Evolutionary conservation across 2,888 invertebrate species (phyloP).

Genomic region (Siphlonurus alternatus): DNA sequence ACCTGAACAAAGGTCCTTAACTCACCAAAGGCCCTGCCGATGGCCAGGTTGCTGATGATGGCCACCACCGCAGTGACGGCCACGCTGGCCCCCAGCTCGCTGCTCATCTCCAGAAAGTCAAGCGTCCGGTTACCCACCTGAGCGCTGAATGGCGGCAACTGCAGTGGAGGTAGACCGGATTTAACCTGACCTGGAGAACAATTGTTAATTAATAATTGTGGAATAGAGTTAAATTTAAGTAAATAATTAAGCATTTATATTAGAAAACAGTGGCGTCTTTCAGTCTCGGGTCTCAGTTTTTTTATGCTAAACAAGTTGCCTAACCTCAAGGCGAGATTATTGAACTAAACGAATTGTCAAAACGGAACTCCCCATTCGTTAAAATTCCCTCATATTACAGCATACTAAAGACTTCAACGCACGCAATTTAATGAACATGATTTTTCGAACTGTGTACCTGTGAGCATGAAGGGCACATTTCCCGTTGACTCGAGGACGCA

Average conservation of each 20-base stretch:
- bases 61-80: conserved; percentile 70
- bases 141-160: conserved; percentile 49
- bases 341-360: too few species aligned
- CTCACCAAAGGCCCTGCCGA: conserved; percentile 86
- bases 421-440: neutral
- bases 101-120: conserved; percentile 46
- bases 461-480: conserved; percentile 36
- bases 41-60: conserved; percentile 82
- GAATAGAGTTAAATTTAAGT: neutral
- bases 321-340: too few species aligned
- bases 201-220: neutral
- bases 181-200: conserved; percentile 35
- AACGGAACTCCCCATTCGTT: too few species aligned
- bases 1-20: too few species aligned
- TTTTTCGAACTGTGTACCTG: conserved; percentile 30
- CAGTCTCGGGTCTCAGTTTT: neutral
- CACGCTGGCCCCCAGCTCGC: conserved; percentile 57
- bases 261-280: too few species aligned
- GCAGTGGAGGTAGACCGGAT: conserved; percentile 49
- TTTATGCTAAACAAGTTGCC: too few species aligned
- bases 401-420: too few species aligned
- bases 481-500: conserved; percentile 37
- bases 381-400: too few species aligned
- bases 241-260: neutral
- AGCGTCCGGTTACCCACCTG: conserved; percentile 40